Evolutionary conservation across 1,140 invertebrate species (phyloP), one percentile per base, ranked within the genome.

Genomic region (Littorina saxatilis): DNA sequence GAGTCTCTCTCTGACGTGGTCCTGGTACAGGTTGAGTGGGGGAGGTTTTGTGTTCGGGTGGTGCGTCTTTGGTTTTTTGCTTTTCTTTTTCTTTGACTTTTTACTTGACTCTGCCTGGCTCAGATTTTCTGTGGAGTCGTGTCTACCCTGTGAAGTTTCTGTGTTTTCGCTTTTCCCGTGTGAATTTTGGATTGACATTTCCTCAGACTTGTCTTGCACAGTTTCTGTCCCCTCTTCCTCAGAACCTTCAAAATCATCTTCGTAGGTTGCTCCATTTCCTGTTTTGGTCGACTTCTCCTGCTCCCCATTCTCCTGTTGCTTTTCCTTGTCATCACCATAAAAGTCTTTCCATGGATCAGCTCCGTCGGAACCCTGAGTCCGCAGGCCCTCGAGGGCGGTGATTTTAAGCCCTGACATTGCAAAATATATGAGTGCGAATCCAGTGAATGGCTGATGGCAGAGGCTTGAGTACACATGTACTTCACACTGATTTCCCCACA

Each of bases 321-420:
- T 0, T 15, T 47, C 47, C 1, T 80, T 58, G 0, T 76, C 58
- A 11, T 80, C 74, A 39, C 61, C 52, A n/a, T 76, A 70, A 50
- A 77, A 80, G 23, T 80, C 79, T 27, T 81, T 61, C 78, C 82
- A 81, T 13, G 58, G 35, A n/a, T 80, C 73, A 0, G 43, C 39
- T 32, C 47, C 23, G 17, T 61, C 55, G 61, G 32, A 2, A 20
- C 39, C 37, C 1, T 73, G 32, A 2, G 32, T 68, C 37, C 1
- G 32, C 66, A 68, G 17, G 27, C 66, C 66, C 37, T 37, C 5
- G 15, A 68, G 15, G 2, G 66, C 35, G 17, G 66, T 68, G 35
- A 68, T 2, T 40, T 68, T 68, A 20, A 68, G 15, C 11, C 39
- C 17, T 4, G 66, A 37, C 66, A 68, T 68, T 32, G 35, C 39